These are phyloP conservation scores for Coenonympha arcania DNA, from an alignment of 2,888 invertebrate species.

Conservation along the genomic window DNA sequence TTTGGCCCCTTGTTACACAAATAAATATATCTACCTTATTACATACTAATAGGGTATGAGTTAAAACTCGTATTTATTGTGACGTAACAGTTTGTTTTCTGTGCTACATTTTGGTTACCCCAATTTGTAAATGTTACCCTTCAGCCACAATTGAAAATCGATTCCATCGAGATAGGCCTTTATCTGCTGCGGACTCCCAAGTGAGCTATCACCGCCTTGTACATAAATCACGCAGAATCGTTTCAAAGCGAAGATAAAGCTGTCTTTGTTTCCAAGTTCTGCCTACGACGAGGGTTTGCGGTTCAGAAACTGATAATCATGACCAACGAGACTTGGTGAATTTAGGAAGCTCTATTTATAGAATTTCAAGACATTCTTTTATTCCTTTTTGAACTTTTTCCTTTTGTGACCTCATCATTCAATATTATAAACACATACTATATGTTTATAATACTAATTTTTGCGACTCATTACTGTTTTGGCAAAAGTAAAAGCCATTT, in stretches of 20 bases:
- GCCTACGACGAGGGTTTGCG: slow-evolving; percentile 6
- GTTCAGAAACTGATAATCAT: slow-evolving; percentile 6
- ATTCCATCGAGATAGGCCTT: slow-evolving; percentile 13
- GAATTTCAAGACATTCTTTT: too few species aligned
- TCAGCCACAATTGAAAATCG: slow-evolving; percentile 5
- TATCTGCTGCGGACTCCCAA: slow-evolving; percentile 20
- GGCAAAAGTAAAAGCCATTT: too few species aligned
- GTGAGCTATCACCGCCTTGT: slow-evolving; percentile 26
- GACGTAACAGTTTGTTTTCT: background rate
- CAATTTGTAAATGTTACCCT: background rate
- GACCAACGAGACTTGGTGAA: background rate
- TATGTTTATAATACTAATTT: too few species aligned
- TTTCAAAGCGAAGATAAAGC: slow-evolving; percentile 17
- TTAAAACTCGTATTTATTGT: too few species aligned
- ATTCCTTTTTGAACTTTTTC: too few species aligned
- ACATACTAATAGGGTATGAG: too few species aligned
- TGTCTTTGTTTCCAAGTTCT: slow-evolving; percentile 14
- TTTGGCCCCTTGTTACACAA: too few species aligned
- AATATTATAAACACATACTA: too few species aligned
- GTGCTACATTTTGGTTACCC: background rate
- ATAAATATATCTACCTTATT: too few species aligned
- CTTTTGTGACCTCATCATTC: too few species aligned
- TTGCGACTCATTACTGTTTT: too few species aligned
- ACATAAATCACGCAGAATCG: slow-evolving; percentile 28
- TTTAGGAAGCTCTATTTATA: background rate